A percentile compares a stretch with the other conserved stretches of the same genome.
These are phyloP conservation scores for Charadrius vociferus DNA, from an alignment of 2,113 vertebrate genomes.

Conservation along the genomic window DNA sequence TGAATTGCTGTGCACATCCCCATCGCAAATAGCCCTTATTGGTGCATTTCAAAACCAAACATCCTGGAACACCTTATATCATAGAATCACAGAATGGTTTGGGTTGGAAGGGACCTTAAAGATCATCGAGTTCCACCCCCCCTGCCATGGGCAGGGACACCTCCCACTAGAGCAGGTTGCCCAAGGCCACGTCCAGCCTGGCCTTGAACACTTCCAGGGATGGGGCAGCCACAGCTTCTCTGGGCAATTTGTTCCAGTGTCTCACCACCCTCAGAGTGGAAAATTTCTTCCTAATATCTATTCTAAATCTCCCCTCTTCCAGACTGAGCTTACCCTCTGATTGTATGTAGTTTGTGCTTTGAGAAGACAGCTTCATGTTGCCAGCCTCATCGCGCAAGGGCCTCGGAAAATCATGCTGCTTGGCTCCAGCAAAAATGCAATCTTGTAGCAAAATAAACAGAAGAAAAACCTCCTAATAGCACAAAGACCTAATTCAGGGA, in stretches of 20 bases:
- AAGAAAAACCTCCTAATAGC: not conserved
- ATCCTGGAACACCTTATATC: not conserved
- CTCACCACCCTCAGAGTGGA: no score
- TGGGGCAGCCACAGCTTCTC: no score
- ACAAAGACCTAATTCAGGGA: conserved; percentile 6
- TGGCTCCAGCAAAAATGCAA: not conserved
- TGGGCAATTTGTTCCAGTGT: no score
- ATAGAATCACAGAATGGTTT: no score
- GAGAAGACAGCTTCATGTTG: not conserved
- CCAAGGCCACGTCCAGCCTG: no score
- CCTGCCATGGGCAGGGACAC: no score
- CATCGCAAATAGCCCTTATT: not conserved
- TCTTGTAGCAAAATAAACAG: conserved; percentile 17
- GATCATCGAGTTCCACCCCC: no score
- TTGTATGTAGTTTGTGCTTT: not conserved
- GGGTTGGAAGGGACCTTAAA: no score
- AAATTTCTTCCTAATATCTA: no score
- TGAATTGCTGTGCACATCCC: not conserved
- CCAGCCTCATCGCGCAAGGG: not conserved
- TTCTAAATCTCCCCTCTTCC: no score
- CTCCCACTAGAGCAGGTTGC: no score
- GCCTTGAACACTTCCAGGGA: no score
- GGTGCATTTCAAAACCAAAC: not conserved
- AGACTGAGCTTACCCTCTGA: not conserved
- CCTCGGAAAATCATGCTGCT: not conserved